Evolutionary conservation across 2,797 vertebrate species (phyloP).

Genomic region (Manis pentadactyla): DNA sequence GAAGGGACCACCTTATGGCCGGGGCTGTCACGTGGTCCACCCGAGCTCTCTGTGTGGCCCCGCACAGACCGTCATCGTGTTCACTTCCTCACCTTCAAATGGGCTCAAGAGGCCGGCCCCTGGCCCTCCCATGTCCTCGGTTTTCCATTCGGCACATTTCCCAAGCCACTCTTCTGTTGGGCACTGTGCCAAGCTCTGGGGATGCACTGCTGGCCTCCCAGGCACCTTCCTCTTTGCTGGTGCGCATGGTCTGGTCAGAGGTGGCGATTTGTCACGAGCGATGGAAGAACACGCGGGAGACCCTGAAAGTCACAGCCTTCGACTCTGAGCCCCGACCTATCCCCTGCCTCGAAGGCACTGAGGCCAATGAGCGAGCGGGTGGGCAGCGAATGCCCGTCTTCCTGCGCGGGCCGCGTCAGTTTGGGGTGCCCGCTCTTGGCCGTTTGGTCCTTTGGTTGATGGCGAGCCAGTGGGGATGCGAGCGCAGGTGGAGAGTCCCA

Average conservation of each 20-base stretch:
- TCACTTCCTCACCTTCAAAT: background rate
- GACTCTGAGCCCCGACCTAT: fast-evolving
- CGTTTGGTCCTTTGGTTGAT: background rate
- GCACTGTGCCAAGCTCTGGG: fast-evolving
- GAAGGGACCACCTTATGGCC: background rate
- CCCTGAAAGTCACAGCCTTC: fast-evolving
- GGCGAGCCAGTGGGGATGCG: fast-evolving
- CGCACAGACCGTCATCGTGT: fast-evolving
- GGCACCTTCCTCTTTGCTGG: background rate
- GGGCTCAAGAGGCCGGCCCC: fast-evolving
- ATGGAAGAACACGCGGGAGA: fast-evolving
- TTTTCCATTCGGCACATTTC: background rate
- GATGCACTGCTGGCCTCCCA: fast-evolving
- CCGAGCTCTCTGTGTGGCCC: background rate
- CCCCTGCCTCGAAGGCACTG: too few relatives aligned
- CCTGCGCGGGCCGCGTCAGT: fast-evolving
- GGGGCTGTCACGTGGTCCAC: background rate
- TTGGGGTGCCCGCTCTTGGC: background rate
- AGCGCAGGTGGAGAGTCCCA: background rate
- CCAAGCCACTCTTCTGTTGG: fast-evolving
- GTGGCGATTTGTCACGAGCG: background rate
- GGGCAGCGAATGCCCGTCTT: too few relatives aligned
- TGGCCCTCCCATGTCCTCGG: fast-evolving
- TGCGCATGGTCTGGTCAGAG: fast-evolving
- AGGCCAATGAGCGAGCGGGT: too few relatives aligned